A percentile compares a stretch with the other conserved stretches of the same genome.
Conservation (phyloP, 2,113 vertebrate species). For the Scolopax mira region DNA sequence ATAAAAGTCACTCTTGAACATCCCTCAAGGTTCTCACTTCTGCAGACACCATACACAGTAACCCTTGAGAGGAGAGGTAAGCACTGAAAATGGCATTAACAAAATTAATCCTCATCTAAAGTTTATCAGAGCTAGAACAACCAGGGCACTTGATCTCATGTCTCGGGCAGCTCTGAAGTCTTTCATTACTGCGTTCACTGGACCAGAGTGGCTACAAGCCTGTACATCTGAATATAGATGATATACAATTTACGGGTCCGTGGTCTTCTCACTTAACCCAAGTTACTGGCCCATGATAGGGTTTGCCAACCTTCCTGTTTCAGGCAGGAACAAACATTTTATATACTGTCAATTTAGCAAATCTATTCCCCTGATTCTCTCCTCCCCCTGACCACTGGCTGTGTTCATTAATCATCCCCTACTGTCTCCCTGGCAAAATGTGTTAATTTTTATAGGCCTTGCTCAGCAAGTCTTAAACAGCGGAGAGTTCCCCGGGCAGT, state of each 20-base stretch:
- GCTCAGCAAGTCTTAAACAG: not conserved
- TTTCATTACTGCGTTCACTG: conserved; percentile 60
- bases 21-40: not conserved
- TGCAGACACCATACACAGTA: not conserved
- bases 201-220: conserved; percentile 48
- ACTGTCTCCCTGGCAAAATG: not conserved
- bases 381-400: not conserved
- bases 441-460: conserved; percentile 9
- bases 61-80: not conserved
- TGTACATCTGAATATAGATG: conserved; percentile 31
- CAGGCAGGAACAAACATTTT: conserved; percentile 38
- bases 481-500: not conserved
- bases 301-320: conserved; percentile 47
- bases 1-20: not conserved
- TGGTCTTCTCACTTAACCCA: conserved; percentile 58
- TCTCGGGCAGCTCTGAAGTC: not conserved
- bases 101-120: conserved; percentile 53
- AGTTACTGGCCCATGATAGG: conserved; percentile 21
- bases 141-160: not conserved
- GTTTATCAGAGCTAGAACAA: not conserved
- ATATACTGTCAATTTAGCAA: conserved; percentile 34
- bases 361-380: not conserved
- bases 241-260: not conserved
- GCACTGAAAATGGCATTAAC: not conserved
- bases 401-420: conserved; percentile 4